These are phyloP conservation scores for Streptopelia turtur DNA, from an alignment of 2,797 vertebrate genomes.

Conservation along the genomic window DNA sequence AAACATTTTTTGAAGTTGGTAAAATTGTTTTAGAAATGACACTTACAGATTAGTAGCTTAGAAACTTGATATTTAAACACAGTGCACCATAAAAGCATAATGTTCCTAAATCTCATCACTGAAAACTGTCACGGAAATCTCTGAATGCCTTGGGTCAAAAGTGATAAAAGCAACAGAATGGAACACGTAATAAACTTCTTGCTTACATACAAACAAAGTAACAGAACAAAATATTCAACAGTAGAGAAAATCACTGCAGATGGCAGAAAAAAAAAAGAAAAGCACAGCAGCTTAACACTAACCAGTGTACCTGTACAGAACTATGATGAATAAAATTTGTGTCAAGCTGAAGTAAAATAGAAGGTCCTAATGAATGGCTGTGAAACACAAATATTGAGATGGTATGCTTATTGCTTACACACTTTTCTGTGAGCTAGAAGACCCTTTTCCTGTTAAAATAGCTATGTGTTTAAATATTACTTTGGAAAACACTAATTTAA, in stretches of 20 bases:
- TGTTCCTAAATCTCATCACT: background rate
- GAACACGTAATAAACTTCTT: background rate
- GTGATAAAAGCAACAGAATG: background rate
- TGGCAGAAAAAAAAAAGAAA: background rate
- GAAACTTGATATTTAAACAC: background rate
- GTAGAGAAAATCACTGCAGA: background rate
- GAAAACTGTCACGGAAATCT: background rate
- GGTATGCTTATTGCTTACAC: background rate
- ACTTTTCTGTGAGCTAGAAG: background rate
- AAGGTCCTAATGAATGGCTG: background rate
- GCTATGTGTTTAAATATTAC: background rate
- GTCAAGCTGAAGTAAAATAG: background rate
- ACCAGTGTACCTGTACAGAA: background rate
- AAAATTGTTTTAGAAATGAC: background rate
- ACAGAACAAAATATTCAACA: background rate
- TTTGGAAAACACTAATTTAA: background rate
- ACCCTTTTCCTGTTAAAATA: background rate
- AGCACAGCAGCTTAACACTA: background rate
- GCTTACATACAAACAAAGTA: background rate
- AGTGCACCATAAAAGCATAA: background rate
- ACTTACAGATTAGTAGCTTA: background rate
- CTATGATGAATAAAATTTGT: background rate
- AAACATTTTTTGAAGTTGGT: background rate
- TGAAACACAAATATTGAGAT: background rate
- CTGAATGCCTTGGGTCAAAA: background rate